Base-by-base conservation (phyloP, 2,113 vertebrate species). In the Heterotilapia buettikoferi region DNA sequence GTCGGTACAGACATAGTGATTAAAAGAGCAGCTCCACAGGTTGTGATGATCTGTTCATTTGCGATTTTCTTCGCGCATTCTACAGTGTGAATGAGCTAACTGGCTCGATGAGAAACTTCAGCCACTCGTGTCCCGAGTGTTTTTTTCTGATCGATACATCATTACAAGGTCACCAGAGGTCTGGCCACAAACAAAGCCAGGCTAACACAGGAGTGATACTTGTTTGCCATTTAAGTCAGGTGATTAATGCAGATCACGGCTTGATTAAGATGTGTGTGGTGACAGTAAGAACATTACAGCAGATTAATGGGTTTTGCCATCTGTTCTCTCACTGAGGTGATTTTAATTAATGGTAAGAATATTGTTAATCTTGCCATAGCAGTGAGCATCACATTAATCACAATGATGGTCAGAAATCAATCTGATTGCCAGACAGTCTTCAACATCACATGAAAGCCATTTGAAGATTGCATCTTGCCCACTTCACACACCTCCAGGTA, bases 181-280 rank as follows among this genome's bases (percentile, higher is more conserved):
- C 87, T 10, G 6, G 80, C 21, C 90, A 80, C 88, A 85, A 94
- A 93, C 90, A 89, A 94, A 92, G 79, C 90, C 73, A 12, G 54
- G 76, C 90, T 95, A 93, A 93, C 93, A 82, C 87, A 50, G 86
- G 82, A 92, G 83, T 93, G 92, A 96, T 95, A 94, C 93, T 93
- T 95, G 95, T 96, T 96, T 96, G 96, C 90, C 93, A 95, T 95
- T 91, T 96, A 96, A 96, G 88, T 93, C 85, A 92, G 92, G 94
- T 93, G 95, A 96, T 96, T 95, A 96, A 94, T 90, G 93, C 91
- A 94, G 96, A 96, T 96, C 95, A 94, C 93, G 86, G 93, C 91
- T 95, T 94, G 93, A 96, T 96, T 96, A 96, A 95, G 96, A 95
- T 89, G 61, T 90, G 92, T 91, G 92, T 90, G 93, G 92, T 95